Percentiles rank a stretch among this genome's conserved stretches.
Conservation (phyloP, 2,888 invertebrate genomes). For the Netelia melanura region DNA sequence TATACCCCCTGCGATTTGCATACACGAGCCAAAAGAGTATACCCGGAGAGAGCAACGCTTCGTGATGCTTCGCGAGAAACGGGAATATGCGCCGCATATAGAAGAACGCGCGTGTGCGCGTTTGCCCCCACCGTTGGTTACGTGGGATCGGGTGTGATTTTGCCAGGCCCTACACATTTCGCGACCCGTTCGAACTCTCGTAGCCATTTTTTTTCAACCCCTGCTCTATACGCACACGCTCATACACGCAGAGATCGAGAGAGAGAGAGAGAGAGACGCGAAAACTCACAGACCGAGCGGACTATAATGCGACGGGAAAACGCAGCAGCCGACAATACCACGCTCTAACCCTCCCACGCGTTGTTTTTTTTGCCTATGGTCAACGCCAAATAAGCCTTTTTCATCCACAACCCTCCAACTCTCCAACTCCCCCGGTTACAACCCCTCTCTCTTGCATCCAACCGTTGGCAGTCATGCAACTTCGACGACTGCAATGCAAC, state of each 20-base stretch:
- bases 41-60: slow-evolving; percentile 20
- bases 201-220: slow-evolving; percentile 59
- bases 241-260: not conserved
- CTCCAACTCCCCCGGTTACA: not conserved
- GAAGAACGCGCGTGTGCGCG: not conserved
- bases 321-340: slow-evolving; percentile 57
- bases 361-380: slow-evolving; percentile 59
- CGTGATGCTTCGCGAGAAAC: slow-evolving; percentile 23
- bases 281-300: slow-evolving; percentile 49
- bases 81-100: not conserved
- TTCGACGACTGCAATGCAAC: not conserved
- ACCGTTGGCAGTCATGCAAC: slow-evolving; percentile 10
- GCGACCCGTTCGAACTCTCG: slow-evolving; percentile 48
- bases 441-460: not conserved
- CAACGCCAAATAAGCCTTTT: slow-evolving; percentile 66
- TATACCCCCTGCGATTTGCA: slow-evolving; percentile 78
- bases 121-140: not conserved
- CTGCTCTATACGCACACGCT: slow-evolving; percentile 37
- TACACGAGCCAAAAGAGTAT: slow-evolving; percentile 78
- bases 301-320: slow-evolving; percentile 65
- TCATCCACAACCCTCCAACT: slow-evolving; percentile 25
- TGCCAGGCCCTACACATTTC: slow-evolving; percentile 61
- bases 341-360: slow-evolving; percentile 27
- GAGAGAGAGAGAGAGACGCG: not conserved
- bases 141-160: slow-evolving; percentile 68